phyloP scores from a whole-genome alignment of 2,888 invertebrate genomes.

The Belgica antarctica region DNA sequence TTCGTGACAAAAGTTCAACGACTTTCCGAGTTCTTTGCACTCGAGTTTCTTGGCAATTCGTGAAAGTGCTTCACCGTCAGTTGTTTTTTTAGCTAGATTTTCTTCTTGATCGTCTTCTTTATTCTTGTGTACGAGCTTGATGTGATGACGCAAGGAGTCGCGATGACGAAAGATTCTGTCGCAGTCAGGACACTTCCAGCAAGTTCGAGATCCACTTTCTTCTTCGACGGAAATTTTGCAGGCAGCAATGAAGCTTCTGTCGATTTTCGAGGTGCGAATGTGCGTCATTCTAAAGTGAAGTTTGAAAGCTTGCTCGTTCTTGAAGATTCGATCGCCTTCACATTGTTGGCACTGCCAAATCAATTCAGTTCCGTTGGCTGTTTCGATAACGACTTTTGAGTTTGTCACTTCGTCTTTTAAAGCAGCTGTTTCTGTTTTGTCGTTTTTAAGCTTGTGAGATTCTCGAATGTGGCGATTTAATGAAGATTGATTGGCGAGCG shows the following conservation, averaged over 20 bases:
- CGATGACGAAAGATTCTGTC: neutral
- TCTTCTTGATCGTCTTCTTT: neutral
- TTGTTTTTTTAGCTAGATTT: neutral
- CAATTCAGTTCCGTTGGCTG: neutral
- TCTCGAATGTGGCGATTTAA: conserved; percentile 3
- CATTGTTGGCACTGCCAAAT: conserved; percentile 9
- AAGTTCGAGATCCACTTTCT: neutral
- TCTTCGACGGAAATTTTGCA: conserved; percentile 19
- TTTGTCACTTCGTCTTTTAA: neutral
- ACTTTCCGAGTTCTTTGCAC: neutral
- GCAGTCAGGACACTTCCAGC: conserved; percentile 25
- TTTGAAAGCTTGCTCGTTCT: neutral
- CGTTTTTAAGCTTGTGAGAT: neutral
- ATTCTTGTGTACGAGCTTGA: neutral
- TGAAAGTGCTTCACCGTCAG: neutral
- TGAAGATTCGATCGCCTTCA: neutral
- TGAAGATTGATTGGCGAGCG: neutral
- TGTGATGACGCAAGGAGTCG: conserved; percentile 9
- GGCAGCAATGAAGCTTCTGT: neutral
- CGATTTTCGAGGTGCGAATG: neutral
- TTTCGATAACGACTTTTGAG: neutral
- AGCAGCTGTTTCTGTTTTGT: neutral
- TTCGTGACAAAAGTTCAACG: conserved; percentile 12
- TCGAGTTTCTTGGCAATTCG: neutral
- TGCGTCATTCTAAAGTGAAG: neutral